phyloP scores from a whole-genome alignment of 2,113 vertebrate species.

The Nothocercus julius region DNA sequence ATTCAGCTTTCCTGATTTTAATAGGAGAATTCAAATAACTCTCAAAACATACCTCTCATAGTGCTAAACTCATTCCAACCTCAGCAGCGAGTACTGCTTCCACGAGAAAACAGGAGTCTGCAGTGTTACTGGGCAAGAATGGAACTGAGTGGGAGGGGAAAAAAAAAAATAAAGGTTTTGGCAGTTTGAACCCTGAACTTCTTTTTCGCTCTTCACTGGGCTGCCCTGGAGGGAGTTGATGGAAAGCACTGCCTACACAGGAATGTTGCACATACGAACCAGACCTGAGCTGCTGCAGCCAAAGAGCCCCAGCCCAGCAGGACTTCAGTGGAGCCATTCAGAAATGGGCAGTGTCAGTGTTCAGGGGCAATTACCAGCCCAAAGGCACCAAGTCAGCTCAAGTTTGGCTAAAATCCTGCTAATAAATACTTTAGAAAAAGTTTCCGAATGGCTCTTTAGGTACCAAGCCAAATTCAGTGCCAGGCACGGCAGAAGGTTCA shows the following conservation, averaged over 20 bases:
- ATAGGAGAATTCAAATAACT: not conserved
- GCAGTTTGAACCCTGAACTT: not conserved
- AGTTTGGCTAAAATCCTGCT: not conserved
- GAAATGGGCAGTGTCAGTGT: not conserved
- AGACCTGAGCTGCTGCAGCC: not conserved
- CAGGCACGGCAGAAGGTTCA: not conserved
- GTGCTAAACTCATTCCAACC: not conserved
- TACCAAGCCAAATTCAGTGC: not conserved
- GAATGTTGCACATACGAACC: not conserved
- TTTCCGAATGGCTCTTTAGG: not conserved
- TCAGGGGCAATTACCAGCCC: accelerated
- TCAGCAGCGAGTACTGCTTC: not conserved
- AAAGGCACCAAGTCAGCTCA: not conserved
- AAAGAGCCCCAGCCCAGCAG: not conserved
- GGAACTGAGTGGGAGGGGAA: not conserved
- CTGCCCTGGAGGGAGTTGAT: not conserved
- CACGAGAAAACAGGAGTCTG: not conserved
- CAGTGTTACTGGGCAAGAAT: not conserved
- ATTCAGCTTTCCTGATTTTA: not conserved
- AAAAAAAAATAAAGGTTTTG: not conserved
- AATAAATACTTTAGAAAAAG: not conserved
- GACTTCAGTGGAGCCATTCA: not conserved
- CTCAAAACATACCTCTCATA: not conserved
- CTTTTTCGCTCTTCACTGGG: not conserved
- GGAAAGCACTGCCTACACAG: not conserved